phyloP scores from a whole-genome alignment of 2,113 vertebrate genomes.

The Varanus komodoensis region DNA sequence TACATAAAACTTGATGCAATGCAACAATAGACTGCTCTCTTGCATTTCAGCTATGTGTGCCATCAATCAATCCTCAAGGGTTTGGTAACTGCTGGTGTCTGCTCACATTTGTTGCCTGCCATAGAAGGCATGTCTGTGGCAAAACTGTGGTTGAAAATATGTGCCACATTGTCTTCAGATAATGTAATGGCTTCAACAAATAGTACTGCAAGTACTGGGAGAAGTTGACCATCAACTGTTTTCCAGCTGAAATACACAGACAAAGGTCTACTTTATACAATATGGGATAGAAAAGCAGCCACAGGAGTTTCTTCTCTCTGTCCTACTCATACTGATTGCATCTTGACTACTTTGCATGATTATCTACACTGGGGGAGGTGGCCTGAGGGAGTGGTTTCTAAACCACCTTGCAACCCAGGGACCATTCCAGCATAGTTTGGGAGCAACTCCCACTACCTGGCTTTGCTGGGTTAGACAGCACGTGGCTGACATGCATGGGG shows the following conservation, averaged over 20 bases:
- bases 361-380: no score
- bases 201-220: neutral
- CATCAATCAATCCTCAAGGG: neutral
- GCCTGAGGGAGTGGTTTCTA: no score
- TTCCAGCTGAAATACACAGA: neutral
- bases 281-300: no score
- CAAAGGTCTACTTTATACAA: neutral
- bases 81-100: neutral
- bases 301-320: no score
- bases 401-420: no score
- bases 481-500: no score
- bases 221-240: neutral
- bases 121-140: neutral
- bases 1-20: neutral
- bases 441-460: no score
- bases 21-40: neutral
- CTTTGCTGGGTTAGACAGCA: no score
- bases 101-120: neutral
- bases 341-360: no score
- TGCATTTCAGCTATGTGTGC: neutral
- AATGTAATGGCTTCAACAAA: neutral
- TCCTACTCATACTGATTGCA: no score
- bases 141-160: neutral
- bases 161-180: neutral
- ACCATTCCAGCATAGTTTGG: no score